These are phyloP conservation scores for Lamprotornis superbus DNA, from an alignment of 2,113 vertebrate genomes.

Conservation along the genomic window DNA sequence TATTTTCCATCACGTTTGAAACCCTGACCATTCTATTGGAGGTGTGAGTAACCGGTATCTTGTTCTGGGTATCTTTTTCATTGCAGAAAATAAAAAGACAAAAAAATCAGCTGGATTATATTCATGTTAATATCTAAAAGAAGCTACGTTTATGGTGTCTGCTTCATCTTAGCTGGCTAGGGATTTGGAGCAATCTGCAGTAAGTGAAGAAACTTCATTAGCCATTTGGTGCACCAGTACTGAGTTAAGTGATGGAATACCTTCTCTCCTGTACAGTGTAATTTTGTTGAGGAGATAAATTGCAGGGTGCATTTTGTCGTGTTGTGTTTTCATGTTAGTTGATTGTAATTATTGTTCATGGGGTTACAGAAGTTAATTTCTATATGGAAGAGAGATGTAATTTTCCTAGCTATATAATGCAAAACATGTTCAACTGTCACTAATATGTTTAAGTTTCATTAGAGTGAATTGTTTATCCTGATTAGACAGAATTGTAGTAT, in stretches of 20 bases:
- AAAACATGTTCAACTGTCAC: constrained; percentile 7
- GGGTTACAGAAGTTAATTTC: constrained; percentile 43
- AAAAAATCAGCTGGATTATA: background rate
- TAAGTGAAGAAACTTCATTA: background rate
- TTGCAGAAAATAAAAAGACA: background rate
- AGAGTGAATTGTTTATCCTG: background rate
- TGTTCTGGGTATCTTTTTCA: background rate
- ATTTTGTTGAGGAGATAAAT: constrained; percentile 33
- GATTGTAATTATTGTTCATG: constrained; percentile 49
- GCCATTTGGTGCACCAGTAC: background rate
- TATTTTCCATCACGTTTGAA: background rate
- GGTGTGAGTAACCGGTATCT: background rate
- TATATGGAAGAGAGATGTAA: constrained; percentile 12
- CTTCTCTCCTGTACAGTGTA: background rate
- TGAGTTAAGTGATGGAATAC: background rate
- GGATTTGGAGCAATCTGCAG: background rate
- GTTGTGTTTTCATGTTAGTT: constrained; percentile 9
- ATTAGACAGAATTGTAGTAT: background rate
- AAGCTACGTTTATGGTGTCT: background rate
- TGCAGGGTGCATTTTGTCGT: background rate
- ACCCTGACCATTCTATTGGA: background rate
- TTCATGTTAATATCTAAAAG: background rate
- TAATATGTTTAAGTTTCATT: constrained; percentile 9
- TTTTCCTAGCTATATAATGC: constrained; percentile 34
- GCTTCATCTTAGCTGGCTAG: background rate